phyloP scores from a whole-genome alignment of 2,888 invertebrate genomes.

The Polyommatus iphigenia region DNA sequence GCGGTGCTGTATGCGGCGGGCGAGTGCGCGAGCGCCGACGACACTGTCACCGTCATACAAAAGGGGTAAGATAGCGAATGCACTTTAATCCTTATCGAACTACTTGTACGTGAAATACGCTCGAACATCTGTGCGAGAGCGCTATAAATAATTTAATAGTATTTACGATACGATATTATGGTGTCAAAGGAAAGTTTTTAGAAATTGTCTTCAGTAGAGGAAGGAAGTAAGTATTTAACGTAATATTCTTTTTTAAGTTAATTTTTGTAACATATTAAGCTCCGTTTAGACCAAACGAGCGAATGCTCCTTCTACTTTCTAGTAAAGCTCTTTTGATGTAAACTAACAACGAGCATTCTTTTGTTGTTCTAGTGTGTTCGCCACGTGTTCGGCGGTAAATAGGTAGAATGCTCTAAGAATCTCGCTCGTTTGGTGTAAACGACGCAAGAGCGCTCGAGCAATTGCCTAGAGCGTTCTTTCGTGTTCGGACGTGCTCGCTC shows the following conservation, averaged over 20 bases:
- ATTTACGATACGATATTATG: background rate
- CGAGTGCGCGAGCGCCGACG: slow-evolving; percentile 37
- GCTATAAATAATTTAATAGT: background rate
- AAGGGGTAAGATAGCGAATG: slow-evolving; percentile 48
- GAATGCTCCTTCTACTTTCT: no score
- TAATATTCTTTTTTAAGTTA: background rate
- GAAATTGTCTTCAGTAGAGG: background rate
- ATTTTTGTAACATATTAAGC: background rate
- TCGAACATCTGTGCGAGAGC: background rate
- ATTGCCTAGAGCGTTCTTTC: no score
- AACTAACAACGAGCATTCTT: no score
- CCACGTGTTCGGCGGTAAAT: no score
- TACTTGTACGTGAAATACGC: background rate
- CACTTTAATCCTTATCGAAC: background rate
- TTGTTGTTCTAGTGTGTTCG: no score
- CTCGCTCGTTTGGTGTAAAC: no score
- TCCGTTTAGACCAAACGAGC: no score
- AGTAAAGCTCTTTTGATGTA: no score
- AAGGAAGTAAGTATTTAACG: background rate
- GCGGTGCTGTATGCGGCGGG: slow-evolving; percentile 36
- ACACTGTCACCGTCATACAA: slow-evolving; percentile 51
- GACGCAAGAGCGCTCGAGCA: no score
- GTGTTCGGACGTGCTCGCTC: no score
- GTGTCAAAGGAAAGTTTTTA: background rate
- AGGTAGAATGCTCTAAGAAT: no score